Evolutionary conservation across 2,113 vertebrate genomes (phyloP).

Genomic region (Myanophis thanlyinensis): DNA sequence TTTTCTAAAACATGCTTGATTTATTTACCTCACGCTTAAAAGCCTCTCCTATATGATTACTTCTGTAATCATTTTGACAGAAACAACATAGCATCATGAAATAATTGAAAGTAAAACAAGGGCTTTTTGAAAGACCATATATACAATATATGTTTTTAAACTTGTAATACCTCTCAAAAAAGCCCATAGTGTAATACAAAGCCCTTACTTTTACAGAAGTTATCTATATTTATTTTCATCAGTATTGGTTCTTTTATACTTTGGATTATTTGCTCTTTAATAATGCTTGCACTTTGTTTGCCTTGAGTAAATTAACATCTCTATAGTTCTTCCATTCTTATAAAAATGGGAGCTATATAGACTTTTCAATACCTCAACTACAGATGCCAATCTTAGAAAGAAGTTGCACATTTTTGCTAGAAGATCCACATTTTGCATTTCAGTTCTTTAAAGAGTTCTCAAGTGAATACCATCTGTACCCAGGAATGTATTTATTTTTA

Average conservation of each 20-base stretch:
- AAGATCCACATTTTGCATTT: neutral
- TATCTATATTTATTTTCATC: neutral
- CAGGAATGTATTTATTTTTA: neutral
- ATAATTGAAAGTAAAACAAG: neutral
- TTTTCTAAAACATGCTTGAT: neutral
- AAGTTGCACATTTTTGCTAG: neutral
- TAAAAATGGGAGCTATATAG: neutral
- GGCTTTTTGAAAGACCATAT: neutral
- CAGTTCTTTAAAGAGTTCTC: neutral
- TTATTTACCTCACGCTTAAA: neutral
- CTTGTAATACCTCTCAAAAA: neutral
- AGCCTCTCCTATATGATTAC: neutral
- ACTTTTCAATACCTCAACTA: neutral
- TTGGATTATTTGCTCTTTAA: neutral
- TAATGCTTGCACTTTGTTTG: neutral
- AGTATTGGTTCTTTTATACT: neutral
- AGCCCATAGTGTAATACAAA: neutral
- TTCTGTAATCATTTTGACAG: neutral
- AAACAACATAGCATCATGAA: neutral
- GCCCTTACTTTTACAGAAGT: neutral
- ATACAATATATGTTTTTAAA: neutral
- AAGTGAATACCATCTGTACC: neutral
- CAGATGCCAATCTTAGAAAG: neutral
- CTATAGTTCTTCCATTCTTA: neutral
- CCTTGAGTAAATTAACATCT: neutral